These are phyloP conservation scores for Lepus americanus DNA, from an alignment of 2,113 vertebrate genomes.

Conservation along the genomic window DNA sequence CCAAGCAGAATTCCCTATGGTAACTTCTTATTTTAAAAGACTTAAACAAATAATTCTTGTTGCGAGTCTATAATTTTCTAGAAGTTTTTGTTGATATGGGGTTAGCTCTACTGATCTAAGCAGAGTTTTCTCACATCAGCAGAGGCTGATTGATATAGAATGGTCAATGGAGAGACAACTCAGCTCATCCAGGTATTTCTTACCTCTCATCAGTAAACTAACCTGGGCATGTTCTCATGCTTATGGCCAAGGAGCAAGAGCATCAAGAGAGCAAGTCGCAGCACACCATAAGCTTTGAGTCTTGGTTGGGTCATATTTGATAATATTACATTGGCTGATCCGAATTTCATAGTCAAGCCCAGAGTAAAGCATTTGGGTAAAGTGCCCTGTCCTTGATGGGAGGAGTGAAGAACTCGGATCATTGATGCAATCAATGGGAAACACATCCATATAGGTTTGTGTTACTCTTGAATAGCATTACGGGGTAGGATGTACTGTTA, in stretches of 20 bases:
- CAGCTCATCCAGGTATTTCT: background rate
- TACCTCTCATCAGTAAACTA: background rate
- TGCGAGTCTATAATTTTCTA: background rate
- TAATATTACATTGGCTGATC: background rate
- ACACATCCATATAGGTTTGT: background rate
- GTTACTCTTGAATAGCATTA: background rate
- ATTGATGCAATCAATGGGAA: background rate
- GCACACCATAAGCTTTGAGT: background rate
- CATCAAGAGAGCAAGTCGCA: background rate
- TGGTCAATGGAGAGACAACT: background rate
- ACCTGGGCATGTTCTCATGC: background rate
- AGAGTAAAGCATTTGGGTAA: background rate
- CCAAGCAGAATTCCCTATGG: conserved; percentile 23
- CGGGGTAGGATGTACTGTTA: background rate
- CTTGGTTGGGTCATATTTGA: background rate
- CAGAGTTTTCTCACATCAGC: background rate
- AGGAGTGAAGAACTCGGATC: background rate
- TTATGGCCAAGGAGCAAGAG: background rate
- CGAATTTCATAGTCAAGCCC: background rate
- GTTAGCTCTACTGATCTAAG: background rate
- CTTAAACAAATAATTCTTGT: conserved; percentile 36
- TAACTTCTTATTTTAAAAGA: conserved; percentile 24
- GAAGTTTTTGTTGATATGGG: background rate
- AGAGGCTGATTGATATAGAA: too few species aligned
- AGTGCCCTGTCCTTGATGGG: background rate